Evolutionary conservation across 1,140 invertebrate species (phyloP), one percentile per base, ranked within the genome.

Genomic region (Aphis craccivora): DNA sequence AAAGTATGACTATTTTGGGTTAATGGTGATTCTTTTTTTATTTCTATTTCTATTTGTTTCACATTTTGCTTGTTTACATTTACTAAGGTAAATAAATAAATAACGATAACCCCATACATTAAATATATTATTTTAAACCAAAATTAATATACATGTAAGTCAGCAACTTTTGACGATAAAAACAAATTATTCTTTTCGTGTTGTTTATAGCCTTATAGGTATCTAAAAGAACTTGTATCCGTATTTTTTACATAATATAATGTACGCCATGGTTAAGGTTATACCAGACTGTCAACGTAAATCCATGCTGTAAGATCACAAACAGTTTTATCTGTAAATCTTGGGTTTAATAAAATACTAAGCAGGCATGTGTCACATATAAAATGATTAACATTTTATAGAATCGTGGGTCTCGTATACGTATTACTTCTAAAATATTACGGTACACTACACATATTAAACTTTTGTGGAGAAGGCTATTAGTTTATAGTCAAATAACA

Each of bases 361-460:
- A n/a, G 30, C n/a, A 76, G 60, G 60, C n/a, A n/a, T 76, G 30
- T 76, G 60, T 76, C 14, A 76, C 30, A 76, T 76, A n/a, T 76
- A 76, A 76, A 30, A n/a, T 35, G 60, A 76, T 76, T n/a, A 76
- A 76, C 60, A 76, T 76, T 76, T n/a, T 76, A 76, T 76, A 76
- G 60, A 76, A 76, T 76, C n/a, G n/a, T n/a, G 30, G n/a, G 60
- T 76, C 30, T 76, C 60, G 5, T 67, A 67, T n/a, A 76, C n/a
- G n/a, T n/a, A n/a, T 35, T 76, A 76, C n/a, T n/a, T 76, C 60
- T 76, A 76, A 76, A 76, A 76, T 76, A 76, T 76, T n/a, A 76
- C 3, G 1, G 60, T 35, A 35, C 14, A 76, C 14, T 76, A 18
- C 60, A 76, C 60, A 76, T 76, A 76, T n/a, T 76, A 76, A 76